These are phyloP conservation scores for Halcyon leucocephala DNA, from an alignment of 2,797 vertebrate genomes.

Conservation along the genomic window DNA sequence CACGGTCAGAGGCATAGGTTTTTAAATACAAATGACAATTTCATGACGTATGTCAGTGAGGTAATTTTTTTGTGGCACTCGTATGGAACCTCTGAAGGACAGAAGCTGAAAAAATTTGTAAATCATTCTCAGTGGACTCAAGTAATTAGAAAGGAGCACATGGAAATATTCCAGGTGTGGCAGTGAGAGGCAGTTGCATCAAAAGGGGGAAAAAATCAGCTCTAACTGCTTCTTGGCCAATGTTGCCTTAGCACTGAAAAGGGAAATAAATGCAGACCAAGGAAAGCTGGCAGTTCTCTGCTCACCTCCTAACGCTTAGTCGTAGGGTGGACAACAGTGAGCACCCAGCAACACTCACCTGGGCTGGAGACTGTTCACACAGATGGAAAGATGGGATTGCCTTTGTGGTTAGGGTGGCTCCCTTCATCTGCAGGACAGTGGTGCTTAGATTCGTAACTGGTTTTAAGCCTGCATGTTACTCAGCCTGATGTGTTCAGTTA, in stretches of 20 bases:
- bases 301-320: neutral
- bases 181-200: neutral
- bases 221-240: neutral
- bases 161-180: neutral
- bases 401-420: neutral
- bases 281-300: neutral
- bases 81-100: neutral
- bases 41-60: neutral
- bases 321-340: neutral
- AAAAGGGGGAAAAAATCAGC: neutral
- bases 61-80: neutral
- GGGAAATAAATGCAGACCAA: neutral
- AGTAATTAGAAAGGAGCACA: neutral
- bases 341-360: neutral
- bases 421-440: too few species aligned
- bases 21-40: neutral
- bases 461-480: neutral
- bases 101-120: neutral
- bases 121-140: neutral
- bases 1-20: neutral
- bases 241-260: neutral
- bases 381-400: neutral
- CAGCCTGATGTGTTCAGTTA: neutral
- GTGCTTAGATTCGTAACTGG: accelerated
- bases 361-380: neutral